Base-by-base conservation (phyloP, 2,113 vertebrate genomes). In the Rutilus rutilus region DNA sequence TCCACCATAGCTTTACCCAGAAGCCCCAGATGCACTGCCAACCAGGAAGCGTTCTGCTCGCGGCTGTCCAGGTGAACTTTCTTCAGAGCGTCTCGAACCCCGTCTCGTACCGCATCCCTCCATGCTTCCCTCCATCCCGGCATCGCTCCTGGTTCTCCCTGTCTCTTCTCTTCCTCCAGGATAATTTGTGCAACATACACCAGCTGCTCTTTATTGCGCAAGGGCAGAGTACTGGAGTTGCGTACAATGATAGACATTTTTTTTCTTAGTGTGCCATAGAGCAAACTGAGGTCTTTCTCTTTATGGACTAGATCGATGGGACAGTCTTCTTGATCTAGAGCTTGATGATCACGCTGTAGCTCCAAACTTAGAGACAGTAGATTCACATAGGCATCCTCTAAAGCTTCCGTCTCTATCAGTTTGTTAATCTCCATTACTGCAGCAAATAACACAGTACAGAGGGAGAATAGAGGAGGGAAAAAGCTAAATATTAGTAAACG, bases 351-450 rank as follows among this genome's bases (percentile, higher is more conserved):
- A 81, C 25, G 78, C 78, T 91, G 88, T 85, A 94, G 89, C 91
- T 95, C 94, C 73, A 11, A 45, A 9, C 92, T 88, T 88, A 94
- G 21, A 4, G 92, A 60, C 2, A 95, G 90, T n/a, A 96, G 90
- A 89, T 95, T 92, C 52, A 93, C 64, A 78, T 96, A 91, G 10
- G 94, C 94, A 76, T 94, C 92, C 89, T 94, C 92, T 90, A 96
- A 86, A 6, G 84, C 83, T 83, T 90, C 91, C 45, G 11, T 89
- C 59, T 94, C 91, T 1, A 95, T 95, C 86, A 94, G 90, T 59
- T 92, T 91, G 73, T 90, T 93, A 89, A 96, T 95, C 92, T 96
- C 89, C 94, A 96, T 95, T 71, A 95, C 95, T 96, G 81, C 12
- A 74, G 45, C 83, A 27, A 82, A 5, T 60, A 36, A 15, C 42